Conservation (phyloP, 1,140 invertebrate genomes). For the Dendroctonus ponderosae region DNA sequence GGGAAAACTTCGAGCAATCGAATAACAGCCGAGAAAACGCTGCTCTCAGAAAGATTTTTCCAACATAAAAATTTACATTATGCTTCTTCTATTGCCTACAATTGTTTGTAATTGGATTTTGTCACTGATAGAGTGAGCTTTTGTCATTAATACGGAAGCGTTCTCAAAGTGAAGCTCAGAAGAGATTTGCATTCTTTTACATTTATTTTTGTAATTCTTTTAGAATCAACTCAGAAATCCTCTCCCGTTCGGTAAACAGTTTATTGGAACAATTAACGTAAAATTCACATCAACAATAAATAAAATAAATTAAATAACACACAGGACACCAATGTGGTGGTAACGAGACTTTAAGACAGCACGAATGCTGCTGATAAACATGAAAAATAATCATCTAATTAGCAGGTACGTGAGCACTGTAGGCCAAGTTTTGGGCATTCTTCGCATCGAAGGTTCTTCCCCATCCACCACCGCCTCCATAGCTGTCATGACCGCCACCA, state of each 20-base stretch:
- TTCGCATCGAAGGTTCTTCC: slow-evolving; percentile 50
- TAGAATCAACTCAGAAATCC: no score
- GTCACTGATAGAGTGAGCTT: no score
- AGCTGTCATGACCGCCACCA: slow-evolving; percentile 54
- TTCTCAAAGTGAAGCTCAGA: no score
- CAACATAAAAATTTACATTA: no score
- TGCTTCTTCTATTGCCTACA: no score
- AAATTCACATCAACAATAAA: slow-evolving; percentile 31
- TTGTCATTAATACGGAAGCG: no score
- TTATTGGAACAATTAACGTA: slow-evolving; percentile 5
- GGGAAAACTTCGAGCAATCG: no score
- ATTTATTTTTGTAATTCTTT: no score
- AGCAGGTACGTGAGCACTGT: slow-evolving; percentile 59
- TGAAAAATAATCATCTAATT: slow-evolving; percentile 30
- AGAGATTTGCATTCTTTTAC: no score
- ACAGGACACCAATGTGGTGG: slow-evolving; percentile 46
- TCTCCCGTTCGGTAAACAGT: background rate
- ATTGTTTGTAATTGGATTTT: no score
- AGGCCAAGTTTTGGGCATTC: slow-evolving; percentile 62
- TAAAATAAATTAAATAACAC: slow-evolving; percentile 43
- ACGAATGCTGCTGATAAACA: background rate
- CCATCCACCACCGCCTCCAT: slow-evolving; percentile 56
- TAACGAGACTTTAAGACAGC: slow-evolving; percentile 13
- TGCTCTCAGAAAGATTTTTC: no score
- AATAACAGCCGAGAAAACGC: no score